Conservation (phyloP, 2,113 vertebrate species). For the Platysternon megacephalum region DNA sequence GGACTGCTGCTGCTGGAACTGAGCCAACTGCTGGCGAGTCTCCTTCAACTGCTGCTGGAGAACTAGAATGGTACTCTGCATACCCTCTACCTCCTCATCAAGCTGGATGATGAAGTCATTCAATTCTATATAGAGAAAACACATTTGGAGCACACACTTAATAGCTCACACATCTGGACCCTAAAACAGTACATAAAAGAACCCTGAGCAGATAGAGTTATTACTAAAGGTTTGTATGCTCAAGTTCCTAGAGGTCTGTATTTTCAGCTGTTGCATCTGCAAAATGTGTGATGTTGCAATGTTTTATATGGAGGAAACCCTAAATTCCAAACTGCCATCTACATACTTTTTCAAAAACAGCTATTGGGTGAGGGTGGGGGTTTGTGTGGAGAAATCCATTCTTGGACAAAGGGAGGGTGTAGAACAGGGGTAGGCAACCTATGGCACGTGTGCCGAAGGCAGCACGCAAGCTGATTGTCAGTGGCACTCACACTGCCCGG, state of each 20-base stretch:
- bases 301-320: constrained; percentile 21
- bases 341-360: neutral
- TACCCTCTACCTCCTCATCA: constrained; percentile 98
- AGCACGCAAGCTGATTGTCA: no score
- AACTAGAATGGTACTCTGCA: constrained; percentile 99
- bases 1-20: constrained; percentile 86
- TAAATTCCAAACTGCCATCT: neutral
- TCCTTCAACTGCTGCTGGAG: constrained; percentile 98
- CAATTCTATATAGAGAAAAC: constrained; percentile 85
- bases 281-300: neutral
- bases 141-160: constrained; percentile 71
- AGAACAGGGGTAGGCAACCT: no score
- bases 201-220: neutral
- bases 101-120: constrained; percentile 99
- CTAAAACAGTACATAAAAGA: neutral
- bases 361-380: neutral
- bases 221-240: neutral
- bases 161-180: constrained; percentile 41
- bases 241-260: neutral
- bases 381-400: neutral
- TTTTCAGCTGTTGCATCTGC: neutral
- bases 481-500: no score
- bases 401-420: neutral
- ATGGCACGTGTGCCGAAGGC: no score
- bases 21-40: constrained; percentile 89